A percentile compares a stretch with the other conserved stretches of the same genome.
These are phyloP conservation scores for Drosophila hamatofila DNA, from an alignment of 2,888 invertebrate species.

Conservation along the genomic window DNA sequence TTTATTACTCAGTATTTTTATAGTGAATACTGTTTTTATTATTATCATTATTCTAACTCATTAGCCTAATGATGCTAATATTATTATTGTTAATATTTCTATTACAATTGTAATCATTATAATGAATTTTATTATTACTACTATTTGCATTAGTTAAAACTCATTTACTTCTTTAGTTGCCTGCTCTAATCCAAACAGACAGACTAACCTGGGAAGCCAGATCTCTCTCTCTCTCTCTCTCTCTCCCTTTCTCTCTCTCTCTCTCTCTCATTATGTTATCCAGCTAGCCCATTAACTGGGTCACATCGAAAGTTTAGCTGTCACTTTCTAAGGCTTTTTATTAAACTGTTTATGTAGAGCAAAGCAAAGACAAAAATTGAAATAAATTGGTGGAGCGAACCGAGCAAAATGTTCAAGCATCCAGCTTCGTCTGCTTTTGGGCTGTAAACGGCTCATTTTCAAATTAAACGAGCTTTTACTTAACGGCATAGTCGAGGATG, in stretches of 20 bases:
- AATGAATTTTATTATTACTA: not conserved
- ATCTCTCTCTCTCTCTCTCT: too few relatives aligned
- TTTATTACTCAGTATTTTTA: too few relatives aligned
- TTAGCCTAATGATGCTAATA: too few relatives aligned
- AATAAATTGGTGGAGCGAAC: not conserved
- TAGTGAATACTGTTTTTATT: too few relatives aligned
- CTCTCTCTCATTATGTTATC: not conserved
- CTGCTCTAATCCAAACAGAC: not conserved
- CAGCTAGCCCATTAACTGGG: not conserved
- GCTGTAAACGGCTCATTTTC: conserved; percentile 11
- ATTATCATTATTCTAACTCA: too few relatives aligned
- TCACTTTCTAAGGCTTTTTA: conserved; percentile 2
- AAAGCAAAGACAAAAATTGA: conserved; percentile 3
- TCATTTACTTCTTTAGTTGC: not conserved
- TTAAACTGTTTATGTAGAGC: conserved; percentile 9
- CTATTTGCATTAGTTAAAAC: not conserved
- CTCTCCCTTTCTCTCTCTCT: too few relatives aligned
- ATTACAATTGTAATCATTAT: too few relatives aligned
- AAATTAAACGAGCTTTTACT: conserved; percentile 11
- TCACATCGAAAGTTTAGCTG: conserved; percentile 2
- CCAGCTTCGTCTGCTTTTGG: not conserved
- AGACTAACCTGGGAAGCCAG: not conserved
- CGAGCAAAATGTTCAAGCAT: not conserved
- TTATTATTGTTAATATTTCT: not conserved
- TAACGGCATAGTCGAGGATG: not conserved